Conservation (phyloP, 2,797 vertebrate species). For the Mormyrus proboscirostris region DNA sequence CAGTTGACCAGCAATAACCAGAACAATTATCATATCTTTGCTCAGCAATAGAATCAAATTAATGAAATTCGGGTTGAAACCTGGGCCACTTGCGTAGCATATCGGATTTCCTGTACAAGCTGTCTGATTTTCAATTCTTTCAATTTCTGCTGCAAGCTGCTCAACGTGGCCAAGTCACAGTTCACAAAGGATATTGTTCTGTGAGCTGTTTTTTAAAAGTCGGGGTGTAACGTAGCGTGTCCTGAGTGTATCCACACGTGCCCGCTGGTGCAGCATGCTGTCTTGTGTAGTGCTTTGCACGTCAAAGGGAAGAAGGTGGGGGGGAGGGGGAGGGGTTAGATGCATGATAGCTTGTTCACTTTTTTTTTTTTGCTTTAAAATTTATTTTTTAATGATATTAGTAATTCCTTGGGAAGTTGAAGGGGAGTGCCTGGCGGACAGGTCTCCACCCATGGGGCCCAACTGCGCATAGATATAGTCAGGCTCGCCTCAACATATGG, state of each 20-base stretch:
- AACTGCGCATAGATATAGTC: too few species aligned
- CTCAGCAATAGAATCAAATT: not conserved
- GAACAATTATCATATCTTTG: not conserved
- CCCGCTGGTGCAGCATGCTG: not conserved
- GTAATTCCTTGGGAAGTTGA: not conserved
- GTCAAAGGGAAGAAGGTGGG: slow-evolving; percentile 6
- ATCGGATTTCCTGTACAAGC: not conserved
- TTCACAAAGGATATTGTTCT: not conserved
- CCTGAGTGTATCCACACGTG: not conserved
- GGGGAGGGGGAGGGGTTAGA: not conserved
- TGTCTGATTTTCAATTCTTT: not conserved
- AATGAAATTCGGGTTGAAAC: not conserved
- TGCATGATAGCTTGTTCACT: not conserved
- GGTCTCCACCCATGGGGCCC: too few species aligned
- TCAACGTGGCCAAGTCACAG: not conserved
- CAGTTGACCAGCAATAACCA: not conserved
- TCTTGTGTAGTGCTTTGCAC: not conserved
- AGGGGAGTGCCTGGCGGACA: too few species aligned
- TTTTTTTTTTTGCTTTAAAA: not conserved
- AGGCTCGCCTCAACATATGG: too few species aligned
- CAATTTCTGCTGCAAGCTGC: not conserved
- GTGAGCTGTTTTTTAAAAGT: not conserved
- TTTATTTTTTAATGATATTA: not conserved
- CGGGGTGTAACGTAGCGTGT: not conserved
- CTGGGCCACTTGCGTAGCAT: not conserved